A percentile compares a stretch with the other conserved stretches of the same genome.
Evolutionary conservation across 2,113 vertebrate genomes (phyloP).

Genomic region (Ellobius talpinus): DNA sequence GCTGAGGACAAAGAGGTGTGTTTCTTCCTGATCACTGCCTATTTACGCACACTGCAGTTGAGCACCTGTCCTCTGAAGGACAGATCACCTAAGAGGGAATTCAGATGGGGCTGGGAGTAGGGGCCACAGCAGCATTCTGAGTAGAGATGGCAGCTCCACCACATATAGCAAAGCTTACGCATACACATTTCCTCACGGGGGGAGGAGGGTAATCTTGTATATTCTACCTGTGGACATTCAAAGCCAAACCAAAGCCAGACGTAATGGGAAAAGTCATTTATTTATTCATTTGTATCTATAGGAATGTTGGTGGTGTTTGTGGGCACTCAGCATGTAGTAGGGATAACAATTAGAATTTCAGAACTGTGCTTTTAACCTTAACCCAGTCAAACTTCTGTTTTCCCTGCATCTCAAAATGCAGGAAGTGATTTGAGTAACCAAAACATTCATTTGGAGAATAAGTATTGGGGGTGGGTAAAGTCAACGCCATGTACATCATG

Average conservation of each 20-base stretch:
- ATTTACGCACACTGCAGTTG: background rate
- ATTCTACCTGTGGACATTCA: background rate
- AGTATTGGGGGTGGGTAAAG: background rate
- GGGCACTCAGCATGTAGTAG: rapidly evolving
- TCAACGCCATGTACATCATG: background rate
- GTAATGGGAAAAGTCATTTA: background rate
- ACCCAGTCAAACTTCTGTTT: background rate
- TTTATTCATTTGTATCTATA: background rate
- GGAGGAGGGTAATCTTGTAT: background rate
- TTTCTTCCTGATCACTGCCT: background rate
- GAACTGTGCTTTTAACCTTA: background rate
- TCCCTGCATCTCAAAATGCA: background rate
- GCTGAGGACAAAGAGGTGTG: background rate
- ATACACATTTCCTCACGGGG: background rate
- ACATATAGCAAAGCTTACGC: background rate
- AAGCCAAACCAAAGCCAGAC: background rate
- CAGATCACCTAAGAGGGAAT: background rate
- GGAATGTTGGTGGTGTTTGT: background rate
- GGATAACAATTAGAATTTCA: background rate
- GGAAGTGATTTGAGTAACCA: background rate
- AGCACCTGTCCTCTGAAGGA: background rate
- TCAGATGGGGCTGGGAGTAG: background rate
- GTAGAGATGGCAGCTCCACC: slow-evolving; percentile 11
- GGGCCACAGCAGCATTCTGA: background rate
- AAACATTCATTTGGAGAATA: background rate